Conservation (phyloP, 2,113 vertebrate genomes). For the Carollia perspicillata region DNA sequence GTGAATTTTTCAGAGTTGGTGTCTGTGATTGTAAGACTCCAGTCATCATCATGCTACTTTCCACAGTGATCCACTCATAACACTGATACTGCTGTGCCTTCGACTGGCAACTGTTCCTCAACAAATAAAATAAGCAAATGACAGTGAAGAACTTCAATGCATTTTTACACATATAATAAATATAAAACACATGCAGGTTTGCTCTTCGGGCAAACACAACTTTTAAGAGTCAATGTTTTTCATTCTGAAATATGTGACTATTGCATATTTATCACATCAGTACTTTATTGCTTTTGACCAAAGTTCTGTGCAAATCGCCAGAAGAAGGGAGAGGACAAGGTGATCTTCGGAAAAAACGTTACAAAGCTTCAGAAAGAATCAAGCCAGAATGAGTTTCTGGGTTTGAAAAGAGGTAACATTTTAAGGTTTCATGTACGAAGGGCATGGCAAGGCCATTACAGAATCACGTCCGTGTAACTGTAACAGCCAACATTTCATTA, state of each 20-base stretch:
- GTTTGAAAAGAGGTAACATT: conserved; percentile 10
- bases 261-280: background rate
- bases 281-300: background rate
- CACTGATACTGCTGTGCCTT: background rate
- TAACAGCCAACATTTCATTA: conserved; percentile 61
- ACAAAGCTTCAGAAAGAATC: background rate
- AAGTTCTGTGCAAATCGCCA: background rate
- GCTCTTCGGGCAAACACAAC: background rate
- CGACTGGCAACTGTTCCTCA: background rate
- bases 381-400: conserved; percentile 18
- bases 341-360: conserved; percentile 45
- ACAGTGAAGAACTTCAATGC: background rate
- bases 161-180: background rate
- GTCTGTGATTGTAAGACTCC: background rate
- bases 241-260: background rate
- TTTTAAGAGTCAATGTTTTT: background rate
- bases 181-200: background rate
- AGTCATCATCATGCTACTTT: background rate
- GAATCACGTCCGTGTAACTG: conserved; percentile 1
- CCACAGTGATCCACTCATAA: background rate
- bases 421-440: conserved; percentile 59
- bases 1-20: background rate
- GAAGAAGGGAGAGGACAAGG: background rate
- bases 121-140: background rate
- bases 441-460: background rate